Percentiles rank a stretch among this genome's conserved stretches.
These are phyloP conservation scores for Mugil cephalus DNA, from an alignment of 2,113 vertebrate genomes.

Conservation along the genomic window DNA sequence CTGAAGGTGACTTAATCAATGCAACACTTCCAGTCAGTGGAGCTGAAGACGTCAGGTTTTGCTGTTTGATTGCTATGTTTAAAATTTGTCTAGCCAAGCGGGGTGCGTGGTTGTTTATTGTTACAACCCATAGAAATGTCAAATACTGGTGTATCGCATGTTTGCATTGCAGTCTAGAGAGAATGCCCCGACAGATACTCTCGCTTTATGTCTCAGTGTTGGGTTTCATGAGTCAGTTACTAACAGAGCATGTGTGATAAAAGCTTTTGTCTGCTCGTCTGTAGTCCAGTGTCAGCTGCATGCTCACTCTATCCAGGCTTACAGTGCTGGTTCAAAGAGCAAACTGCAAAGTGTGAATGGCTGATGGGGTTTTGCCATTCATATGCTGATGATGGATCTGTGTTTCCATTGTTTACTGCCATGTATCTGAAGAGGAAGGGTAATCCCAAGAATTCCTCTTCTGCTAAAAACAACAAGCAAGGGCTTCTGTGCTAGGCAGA, in stretches of 20 bases:
- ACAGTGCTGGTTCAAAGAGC: conserved; percentile 50
- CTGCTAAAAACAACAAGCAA: conserved; percentile 27
- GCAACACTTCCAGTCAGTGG: not conserved
- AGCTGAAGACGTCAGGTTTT: conserved; percentile 1
- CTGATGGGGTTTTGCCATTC: conserved; percentile 49
- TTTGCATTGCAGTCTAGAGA: conserved; percentile 1
- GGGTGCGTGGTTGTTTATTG: not conserved
- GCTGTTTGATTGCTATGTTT: not conserved
- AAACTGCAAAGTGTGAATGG: conserved; percentile 40
- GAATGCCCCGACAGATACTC: conserved; percentile 9
- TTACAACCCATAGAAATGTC: not conserved
- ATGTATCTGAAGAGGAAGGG: conserved; percentile 35
- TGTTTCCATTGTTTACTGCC: conserved; percentile 53
- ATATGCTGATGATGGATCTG: conserved; percentile 54
- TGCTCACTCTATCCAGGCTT: conserved; percentile 52
- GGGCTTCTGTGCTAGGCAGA: not conserved
- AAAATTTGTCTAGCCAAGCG: no score
- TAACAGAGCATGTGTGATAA: conserved; percentile 44
- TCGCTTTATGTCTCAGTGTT: conserved; percentile 33
- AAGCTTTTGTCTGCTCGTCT: conserved; percentile 51
- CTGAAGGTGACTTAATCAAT: not conserved
- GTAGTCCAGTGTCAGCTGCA: conserved; percentile 27
- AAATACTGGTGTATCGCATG: not conserved
- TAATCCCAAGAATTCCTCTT: conserved; percentile 31
- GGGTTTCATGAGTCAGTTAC: conserved; percentile 28